These are phyloP conservation scores for Chaenodraco wilsoni DNA, from an alignment of 2,797 vertebrate genomes.

Conservation along the genomic window DNA sequence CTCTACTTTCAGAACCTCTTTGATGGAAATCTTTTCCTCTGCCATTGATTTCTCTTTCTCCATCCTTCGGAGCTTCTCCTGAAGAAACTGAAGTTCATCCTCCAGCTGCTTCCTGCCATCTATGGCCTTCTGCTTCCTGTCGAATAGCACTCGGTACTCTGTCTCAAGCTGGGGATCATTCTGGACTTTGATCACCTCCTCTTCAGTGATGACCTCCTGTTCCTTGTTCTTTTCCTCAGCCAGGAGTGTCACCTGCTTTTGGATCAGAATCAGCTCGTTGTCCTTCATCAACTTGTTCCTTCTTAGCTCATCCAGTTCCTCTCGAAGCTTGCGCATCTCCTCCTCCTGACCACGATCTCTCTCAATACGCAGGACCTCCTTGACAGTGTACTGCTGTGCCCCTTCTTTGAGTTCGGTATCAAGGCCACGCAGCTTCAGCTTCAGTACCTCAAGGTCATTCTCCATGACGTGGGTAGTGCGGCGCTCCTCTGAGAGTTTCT, in stretches of 20 bases:
- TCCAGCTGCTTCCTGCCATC: constrained; percentile 87
- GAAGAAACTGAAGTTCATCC: constrained; percentile 91
- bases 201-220: constrained; percentile 91
- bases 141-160: constrained; percentile 88
- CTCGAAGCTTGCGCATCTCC: constrained; percentile 89
- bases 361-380: constrained; percentile 95
- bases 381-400: constrained; percentile 94
- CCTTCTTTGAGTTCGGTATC: constrained; percentile 90
- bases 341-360: constrained; percentile 91
- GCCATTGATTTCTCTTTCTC: constrained; percentile 94
- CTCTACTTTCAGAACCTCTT: constrained; percentile 96
- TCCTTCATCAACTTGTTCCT: constrained; percentile 89
- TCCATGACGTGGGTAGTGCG: constrained; percentile 88
- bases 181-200: constrained; percentile 93
- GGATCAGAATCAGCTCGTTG: constrained; percentile 87
- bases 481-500: constrained; percentile 90
- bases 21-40: constrained; percentile 95
- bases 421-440: constrained; percentile 82
- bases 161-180: constrained; percentile 93
- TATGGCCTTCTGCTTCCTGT: constrained; percentile 85
- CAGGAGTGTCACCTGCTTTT: constrained; percentile 87
- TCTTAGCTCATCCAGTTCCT: constrained; percentile 90
- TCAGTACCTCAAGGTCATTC: constrained; percentile 89
- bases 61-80: constrained; percentile 89
- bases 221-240: constrained; percentile 88